Conservation (phyloP, 2,797 vertebrate genomes). For the Platalea minor region DNA sequence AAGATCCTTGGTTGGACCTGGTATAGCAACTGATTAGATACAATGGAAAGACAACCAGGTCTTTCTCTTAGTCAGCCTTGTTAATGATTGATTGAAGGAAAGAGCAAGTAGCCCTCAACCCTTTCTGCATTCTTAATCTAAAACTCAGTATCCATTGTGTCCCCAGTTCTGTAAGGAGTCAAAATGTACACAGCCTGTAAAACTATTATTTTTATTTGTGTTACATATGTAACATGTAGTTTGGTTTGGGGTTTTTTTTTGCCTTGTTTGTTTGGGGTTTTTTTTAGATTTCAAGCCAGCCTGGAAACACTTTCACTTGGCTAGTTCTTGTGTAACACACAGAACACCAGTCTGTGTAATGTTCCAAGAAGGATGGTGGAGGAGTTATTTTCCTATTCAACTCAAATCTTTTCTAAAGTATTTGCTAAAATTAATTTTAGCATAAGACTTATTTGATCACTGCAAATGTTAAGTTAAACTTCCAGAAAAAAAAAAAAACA, state of each 20-base stretch:
- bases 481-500: background rate
- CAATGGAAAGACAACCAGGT: background rate
- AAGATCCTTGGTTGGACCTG: background rate
- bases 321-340: background rate
- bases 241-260: background rate
- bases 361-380: background rate
- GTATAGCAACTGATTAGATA: background rate
- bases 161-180: background rate
- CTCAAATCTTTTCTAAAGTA: background rate
- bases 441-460: background rate
- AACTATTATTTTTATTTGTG: background rate
- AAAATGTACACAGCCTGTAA: background rate
- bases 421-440: background rate
- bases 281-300: background rate
- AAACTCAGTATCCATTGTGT: background rate
- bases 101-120: background rate
- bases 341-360: background rate
- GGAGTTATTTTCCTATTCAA: background rate
- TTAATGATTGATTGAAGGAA: background rate
- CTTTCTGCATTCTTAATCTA: background rate
- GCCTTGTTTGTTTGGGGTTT: background rate
- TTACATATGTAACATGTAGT: background rate
- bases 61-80: background rate
- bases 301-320: background rate
- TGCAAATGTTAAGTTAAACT: background rate